A percentile compares a stretch with the other conserved stretches of the same genome.
phyloP scores from a whole-genome alignment of 2,113 vertebrate species.

The Lasiurus borealis region DNA sequence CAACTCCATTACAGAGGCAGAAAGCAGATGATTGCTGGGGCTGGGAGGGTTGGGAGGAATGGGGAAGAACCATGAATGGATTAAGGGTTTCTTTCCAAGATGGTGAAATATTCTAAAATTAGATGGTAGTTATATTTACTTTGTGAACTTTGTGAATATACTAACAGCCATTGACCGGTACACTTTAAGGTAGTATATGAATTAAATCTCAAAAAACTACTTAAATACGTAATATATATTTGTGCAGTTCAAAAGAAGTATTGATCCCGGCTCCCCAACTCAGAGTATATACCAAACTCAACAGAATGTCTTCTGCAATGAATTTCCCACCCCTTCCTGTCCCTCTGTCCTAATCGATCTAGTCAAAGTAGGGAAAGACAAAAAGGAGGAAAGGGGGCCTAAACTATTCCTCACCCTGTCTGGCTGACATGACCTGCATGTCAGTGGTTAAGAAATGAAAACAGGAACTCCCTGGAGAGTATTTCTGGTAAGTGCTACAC shows the following conservation, averaged over 20 bases:
- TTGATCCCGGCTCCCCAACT: not conserved
- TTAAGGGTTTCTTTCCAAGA: not conserved
- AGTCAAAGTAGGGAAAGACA: not conserved
- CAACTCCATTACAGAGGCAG: not conserved
- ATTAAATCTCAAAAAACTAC: not conserved
- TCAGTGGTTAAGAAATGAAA: not conserved
- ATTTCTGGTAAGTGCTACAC: not conserved
- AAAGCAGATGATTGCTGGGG: not conserved
- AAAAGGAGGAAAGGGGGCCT: not conserved
- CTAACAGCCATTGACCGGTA: not conserved
- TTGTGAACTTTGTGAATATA: not conserved
- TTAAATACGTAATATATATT: not conserved
- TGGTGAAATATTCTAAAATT: slow-evolving; percentile 43
- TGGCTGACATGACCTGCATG: not conserved
- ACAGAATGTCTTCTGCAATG: not conserved
- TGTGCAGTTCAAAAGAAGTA: not conserved
- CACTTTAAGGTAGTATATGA: not conserved
- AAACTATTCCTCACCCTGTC: not conserved
- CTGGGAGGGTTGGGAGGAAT: not conserved
- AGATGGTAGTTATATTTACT: slow-evolving; percentile 1
- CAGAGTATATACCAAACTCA: not conserved
- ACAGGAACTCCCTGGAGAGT: not conserved
- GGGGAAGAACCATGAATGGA: not conserved
- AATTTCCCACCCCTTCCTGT: not conserved
- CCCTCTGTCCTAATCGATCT: not conserved